phyloP scores from a whole-genome alignment of 2,797 vertebrate genomes.

The Danio tinwini region DNA sequence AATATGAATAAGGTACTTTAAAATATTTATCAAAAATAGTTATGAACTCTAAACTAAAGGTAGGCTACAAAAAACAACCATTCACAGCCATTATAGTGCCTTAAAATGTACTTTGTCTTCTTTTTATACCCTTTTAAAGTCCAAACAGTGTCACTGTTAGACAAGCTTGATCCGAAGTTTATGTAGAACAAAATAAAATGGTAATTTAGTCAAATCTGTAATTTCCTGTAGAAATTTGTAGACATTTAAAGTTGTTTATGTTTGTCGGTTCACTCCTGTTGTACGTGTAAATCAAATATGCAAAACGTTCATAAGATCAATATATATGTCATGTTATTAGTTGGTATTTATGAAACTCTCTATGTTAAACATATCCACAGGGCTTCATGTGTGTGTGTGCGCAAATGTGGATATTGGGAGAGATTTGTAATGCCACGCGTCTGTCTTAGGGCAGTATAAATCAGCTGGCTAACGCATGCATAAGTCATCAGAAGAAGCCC shows the following conservation, averaged over 20 bases:
- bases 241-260: neutral
- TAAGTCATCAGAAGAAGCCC: constrained; percentile 85
- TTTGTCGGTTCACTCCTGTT: neutral
- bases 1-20: no score
- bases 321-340: neutral
- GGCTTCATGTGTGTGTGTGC: constrained; percentile 54
- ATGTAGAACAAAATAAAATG: neutral
- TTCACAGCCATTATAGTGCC: no score
- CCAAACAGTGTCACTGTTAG: no score
- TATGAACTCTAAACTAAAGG: no score
- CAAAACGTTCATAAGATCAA: neutral
- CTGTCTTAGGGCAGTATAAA: constrained; percentile 78
- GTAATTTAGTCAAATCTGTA: neutral
- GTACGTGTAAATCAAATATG: neutral
- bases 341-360: neutral
- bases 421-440: constrained; percentile 73
- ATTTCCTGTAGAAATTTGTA: neutral
- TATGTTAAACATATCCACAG: neutral
- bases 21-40: no score
- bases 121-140: no score
- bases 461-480: constrained; percentile 84
- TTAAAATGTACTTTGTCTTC: no score
- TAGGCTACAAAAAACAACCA: no score
- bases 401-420: constrained; percentile 50
- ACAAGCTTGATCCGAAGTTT: no score